Conservation (phyloP, 2,113 vertebrate genomes). For the Alethe castanea region DNA sequence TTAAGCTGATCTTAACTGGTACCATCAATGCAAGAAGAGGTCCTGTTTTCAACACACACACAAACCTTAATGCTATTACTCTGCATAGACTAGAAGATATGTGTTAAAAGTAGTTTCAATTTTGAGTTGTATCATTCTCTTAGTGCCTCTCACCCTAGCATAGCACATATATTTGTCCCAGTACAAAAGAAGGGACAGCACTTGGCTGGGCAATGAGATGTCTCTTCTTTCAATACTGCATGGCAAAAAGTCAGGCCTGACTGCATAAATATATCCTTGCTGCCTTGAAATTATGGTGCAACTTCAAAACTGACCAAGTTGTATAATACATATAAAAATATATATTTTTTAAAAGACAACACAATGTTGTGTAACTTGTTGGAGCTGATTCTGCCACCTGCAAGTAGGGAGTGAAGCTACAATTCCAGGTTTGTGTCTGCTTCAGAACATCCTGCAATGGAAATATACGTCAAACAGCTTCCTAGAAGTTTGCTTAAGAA, state of each 20-base stretch:
- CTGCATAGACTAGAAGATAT: not conserved
- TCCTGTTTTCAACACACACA: not conserved
- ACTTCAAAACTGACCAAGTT: not conserved
- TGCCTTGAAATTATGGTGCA: not conserved
- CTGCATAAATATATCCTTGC: not conserved
- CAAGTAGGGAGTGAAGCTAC: not conserved
- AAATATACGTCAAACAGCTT: not conserved
- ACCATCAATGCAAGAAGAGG: not conserved
- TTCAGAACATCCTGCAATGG: not conserved
- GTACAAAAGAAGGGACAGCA: not conserved
- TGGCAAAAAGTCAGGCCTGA: not conserved
- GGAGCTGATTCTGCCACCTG: not conserved
- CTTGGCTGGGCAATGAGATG: not conserved
- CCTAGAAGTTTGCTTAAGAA: not conserved
- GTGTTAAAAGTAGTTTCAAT: not conserved
- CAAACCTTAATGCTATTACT: not conserved
- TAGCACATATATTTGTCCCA: not conserved
- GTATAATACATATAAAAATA: not conserved
- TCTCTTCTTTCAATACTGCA: not conserved
- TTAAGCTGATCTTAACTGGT: not conserved
- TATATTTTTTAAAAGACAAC: not conserved
- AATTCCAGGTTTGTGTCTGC: not conserved
- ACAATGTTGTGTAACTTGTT: not conserved
- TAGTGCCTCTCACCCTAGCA: not conserved
- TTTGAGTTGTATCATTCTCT: not conserved